A percentile compares a stretch with the other conserved stretches of the same genome.
phyloP scores from a whole-genome alignment of 2,113 vertebrate genomes.

The Microtus montanus region DNA sequence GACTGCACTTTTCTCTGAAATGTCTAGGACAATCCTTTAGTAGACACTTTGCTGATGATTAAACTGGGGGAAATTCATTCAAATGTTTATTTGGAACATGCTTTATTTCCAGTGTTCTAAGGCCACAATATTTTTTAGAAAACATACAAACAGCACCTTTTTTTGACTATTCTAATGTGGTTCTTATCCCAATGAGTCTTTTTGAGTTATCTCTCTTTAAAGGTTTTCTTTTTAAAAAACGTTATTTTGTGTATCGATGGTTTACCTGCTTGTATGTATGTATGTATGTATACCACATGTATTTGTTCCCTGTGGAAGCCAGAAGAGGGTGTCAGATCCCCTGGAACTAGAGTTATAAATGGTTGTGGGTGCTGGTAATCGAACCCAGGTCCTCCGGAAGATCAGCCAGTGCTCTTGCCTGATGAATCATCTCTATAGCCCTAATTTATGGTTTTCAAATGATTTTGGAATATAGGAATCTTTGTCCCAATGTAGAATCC shows the following conservation, averaged over 20 bases:
- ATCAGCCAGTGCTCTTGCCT: neutral
- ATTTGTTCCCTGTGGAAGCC: neutral
- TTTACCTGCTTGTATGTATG: neutral
- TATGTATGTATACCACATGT: neutral
- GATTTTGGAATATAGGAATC: neutral
- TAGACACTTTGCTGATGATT: neutral
- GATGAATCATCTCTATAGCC: neutral
- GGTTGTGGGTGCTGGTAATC: neutral
- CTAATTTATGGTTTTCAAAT: slow-evolving; percentile 21
- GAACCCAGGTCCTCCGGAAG: neutral
- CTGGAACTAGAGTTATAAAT: neutral
- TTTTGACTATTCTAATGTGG: neutral
- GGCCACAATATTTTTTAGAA: neutral
- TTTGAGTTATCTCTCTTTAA: neutral
- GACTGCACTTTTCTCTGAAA: neutral
- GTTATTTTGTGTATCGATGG: neutral
- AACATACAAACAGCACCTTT: neutral
- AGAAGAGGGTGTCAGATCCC: too few relatives aligned
- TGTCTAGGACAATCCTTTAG: neutral
- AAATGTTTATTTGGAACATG: neutral
- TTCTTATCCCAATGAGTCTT: neutral
- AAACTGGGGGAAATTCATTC: neutral
- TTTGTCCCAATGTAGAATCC: neutral
- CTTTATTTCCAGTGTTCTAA: slow-evolving; percentile 6
- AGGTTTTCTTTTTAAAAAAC: neutral